Conservation (phyloP, 2,113 vertebrate species). For the Saguinus midas region DNA sequence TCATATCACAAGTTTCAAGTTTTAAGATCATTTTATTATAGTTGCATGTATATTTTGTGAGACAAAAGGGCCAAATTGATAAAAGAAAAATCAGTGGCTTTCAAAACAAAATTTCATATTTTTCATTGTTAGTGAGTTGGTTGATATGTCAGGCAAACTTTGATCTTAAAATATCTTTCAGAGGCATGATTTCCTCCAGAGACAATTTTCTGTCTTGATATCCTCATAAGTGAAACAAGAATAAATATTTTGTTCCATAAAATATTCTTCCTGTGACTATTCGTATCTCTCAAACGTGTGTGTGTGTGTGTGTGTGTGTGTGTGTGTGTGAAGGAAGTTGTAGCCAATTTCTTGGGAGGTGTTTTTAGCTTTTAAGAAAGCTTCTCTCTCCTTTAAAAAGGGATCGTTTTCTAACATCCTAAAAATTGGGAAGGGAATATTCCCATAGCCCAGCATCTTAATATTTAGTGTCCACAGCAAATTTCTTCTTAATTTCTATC, state of each 20-base stretch:
- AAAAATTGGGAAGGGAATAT: neutral
- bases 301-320: too few species aligned
- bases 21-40: conserved; percentile 59
- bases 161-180: conserved; percentile 71
- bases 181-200: conserved; percentile 64
- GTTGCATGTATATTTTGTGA: conserved; percentile 45
- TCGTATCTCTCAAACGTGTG: conserved; percentile 38
- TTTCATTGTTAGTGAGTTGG: conserved; percentile 59
- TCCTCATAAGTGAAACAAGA: conserved; percentile 67
- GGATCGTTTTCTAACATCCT: conserved; percentile 35
- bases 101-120: conserved; percentile 63
- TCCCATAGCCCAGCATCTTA: neutral
- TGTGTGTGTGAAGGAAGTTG: conserved; percentile 6
- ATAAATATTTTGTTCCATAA: conserved; percentile 74
- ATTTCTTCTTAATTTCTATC: neutral
- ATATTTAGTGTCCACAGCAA: neutral
- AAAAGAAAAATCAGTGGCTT: conserved; percentile 65
- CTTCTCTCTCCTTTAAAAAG: neutral
- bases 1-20: conserved; percentile 42
- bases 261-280: conserved; percentile 62
- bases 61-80: conserved; percentile 46
- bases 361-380: conserved; percentile 36
- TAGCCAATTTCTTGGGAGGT: neutral
- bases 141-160: conserved; percentile 69
- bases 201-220: conserved; percentile 69